A percentile compares a stretch with the other conserved stretches of the same genome.
These are phyloP conservation scores for Gymnocheta viridis DNA, from an alignment of 2,888 invertebrate genomes.

Conservation along the genomic window DNA sequence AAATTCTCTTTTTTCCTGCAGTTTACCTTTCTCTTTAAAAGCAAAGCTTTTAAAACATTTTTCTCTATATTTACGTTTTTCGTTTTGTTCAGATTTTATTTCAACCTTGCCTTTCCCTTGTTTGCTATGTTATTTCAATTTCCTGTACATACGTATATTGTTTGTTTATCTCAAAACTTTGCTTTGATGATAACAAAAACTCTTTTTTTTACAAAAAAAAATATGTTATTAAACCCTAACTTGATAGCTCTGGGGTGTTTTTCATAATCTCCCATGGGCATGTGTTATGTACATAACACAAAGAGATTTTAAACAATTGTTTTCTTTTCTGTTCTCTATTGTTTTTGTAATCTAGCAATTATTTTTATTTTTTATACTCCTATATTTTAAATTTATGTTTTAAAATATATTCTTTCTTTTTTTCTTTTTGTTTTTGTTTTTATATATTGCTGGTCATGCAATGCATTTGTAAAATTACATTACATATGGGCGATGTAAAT, in stretches of 20 bases:
- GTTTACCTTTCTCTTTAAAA: too few relatives aligned
- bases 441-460: conserved; percentile 6
- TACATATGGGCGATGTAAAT: not conserved
- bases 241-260: conserved; percentile 28
- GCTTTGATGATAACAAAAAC: conserved; percentile 10
- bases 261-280: conserved; percentile 30
- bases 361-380: not conserved
- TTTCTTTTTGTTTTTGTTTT: not conserved
- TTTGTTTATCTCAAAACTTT: conserved; percentile 17
- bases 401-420: not conserved
- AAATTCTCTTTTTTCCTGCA: too few relatives aligned
- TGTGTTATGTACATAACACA: not conserved
- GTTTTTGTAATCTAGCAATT: conserved; percentile 17
- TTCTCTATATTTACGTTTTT: too few relatives aligned
- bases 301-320: conserved; percentile 15
- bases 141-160: not conserved
- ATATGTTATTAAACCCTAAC: conserved; percentile 55
- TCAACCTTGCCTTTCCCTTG: conserved; percentile 9
- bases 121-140: conserved; percentile 10
- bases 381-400: not conserved
- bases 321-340: not conserved
- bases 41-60: too few relatives aligned
- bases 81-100: not conserved
- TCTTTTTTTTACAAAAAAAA: not conserved
- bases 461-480: conserved; percentile 26